phyloP scores from a whole-genome alignment of 2,113 vertebrate species.

The Erpornis zantholeuca region DNA sequence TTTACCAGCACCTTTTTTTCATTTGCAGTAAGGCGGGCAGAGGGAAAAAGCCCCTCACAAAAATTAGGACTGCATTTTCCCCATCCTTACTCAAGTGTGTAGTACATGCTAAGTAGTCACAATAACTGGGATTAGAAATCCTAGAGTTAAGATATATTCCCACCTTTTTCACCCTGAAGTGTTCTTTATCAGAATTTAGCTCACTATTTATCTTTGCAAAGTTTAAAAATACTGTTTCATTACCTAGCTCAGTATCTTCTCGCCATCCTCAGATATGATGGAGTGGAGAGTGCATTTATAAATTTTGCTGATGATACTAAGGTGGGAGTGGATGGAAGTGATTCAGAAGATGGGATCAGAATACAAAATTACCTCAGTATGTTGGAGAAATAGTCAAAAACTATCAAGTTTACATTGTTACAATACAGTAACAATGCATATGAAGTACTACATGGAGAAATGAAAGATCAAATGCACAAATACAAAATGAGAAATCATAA shows the following conservation, averaged over 20 bases:
- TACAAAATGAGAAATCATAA: not conserved
- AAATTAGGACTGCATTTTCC: not conserved
- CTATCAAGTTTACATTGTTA: no score
- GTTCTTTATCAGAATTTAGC: constrained; percentile 2
- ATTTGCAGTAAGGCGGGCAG: not conserved
- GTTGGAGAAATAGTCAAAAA: not conserved
- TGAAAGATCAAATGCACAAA: constrained; percentile 4
- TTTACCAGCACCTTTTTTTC: not conserved
- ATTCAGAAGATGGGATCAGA: not conserved
- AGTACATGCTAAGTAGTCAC: not conserved
- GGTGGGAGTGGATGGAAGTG: not conserved
- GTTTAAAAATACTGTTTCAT: constrained; percentile 23
- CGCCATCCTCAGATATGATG: not conserved
- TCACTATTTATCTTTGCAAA: constrained; percentile 5
- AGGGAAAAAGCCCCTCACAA: not conserved
- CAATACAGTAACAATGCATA: not conserved
- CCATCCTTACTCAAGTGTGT: not conserved
- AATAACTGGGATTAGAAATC: not conserved
- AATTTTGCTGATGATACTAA: constrained; percentile 20
- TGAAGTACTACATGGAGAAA: not conserved
- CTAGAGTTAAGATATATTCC: not conserved
- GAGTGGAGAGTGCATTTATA: constrained; percentile 9
- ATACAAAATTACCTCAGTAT: not conserved
- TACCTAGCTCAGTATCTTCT: not conserved
- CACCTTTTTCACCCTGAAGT: not conserved